These are phyloP conservation scores for Phortica variegata DNA, from an alignment of 1,140 invertebrate species.

Conservation along the genomic window DNA sequence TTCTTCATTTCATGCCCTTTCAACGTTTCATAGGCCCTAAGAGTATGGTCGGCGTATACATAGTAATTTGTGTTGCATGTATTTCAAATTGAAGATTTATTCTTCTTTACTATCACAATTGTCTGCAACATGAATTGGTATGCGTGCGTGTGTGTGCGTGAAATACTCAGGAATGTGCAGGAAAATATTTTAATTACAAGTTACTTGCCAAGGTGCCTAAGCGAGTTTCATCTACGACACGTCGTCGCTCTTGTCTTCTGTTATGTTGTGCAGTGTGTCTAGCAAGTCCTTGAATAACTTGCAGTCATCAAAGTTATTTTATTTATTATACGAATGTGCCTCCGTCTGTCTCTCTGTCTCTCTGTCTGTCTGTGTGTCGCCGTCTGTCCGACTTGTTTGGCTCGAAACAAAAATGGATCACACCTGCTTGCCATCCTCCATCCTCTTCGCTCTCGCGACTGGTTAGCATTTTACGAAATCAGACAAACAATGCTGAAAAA, in stretches of 20 bases:
- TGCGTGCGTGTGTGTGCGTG: conserved; percentile 2
- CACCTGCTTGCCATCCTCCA: conserved; percentile 24
- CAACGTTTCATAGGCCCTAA: conserved; percentile 14
- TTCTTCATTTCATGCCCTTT: conserved; percentile 8
- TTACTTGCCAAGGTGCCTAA: conserved; percentile 31
- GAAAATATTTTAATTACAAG: conserved; percentile 55
- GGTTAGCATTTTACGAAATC: no score
- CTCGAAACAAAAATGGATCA: conserved; percentile 9
- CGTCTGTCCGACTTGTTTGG: neutral
- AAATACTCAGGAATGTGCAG: conserved; percentile 51
- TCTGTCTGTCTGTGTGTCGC: no score
- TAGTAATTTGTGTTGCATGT: conserved; percentile 54
- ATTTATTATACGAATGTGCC: no score
- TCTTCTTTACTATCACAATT: conserved; percentile 17
- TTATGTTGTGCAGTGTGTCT: neutral
- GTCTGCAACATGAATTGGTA: neutral
- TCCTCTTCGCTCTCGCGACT: no score
- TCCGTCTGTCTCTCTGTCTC: no score
- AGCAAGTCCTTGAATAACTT: no score
- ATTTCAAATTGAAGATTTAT: conserved; percentile 55
- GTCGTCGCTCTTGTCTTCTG: neutral
- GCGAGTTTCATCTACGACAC: neutral
- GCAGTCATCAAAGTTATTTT: no score
- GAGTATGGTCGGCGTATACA: conserved; percentile 23
- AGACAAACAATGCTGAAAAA: no score